Base-by-base conservation (phyloP, 92 coral and sea anemone species). In the Virgularia gustaviana region DNA sequence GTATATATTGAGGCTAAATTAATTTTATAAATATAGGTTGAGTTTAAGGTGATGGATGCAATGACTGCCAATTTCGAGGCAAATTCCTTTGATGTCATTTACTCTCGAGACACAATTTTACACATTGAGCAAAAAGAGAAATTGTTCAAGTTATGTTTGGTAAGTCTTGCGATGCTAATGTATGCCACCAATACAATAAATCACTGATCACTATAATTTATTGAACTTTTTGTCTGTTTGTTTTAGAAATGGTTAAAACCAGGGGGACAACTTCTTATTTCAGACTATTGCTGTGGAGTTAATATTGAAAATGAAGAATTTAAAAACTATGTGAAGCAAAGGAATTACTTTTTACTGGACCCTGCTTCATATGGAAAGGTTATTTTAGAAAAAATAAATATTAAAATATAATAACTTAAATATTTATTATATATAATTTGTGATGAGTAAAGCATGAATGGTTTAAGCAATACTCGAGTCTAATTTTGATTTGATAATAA, bases 201-300 rank as follows among this genome's bases (percentile, higher is more conserved):
- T 16, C 19, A 53, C 23, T 43, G 1, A 13, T 43, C n/a, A 16
- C 51, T 43, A 27, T 20, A 55, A n/a, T 55, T 7, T 55, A 9
- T 22, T 2, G 8, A 39, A 39, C 15, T 7, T 39, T 39, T 39
- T 39, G 8, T 15, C 12, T 51, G 39, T 33, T 39, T 47, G 35
- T 36, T 36, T 34, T 41, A 92, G 98, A 92, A 89, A 89, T 92
- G 98, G 98, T 76, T 92, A 15, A 92, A 89, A 56, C 98, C 98
- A 32, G 98, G 89, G n/a, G 98, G 98, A 1, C 85, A 86, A 61
- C 87, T 92, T 57, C 82, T 92, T 36, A 89, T 92, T 39, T 79
- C 96, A 24, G 98, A 92, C 79, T 92, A 92, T 59, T 84, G 90
- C 61, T 77, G 89, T 55, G 85, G 90, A 22, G 30, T 87, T 9